Evolutionary conservation across 2,888 invertebrate species (phyloP), one percentile per base, ranked within the genome.

Genomic region (Pyrochroa serraticornis): DNA sequence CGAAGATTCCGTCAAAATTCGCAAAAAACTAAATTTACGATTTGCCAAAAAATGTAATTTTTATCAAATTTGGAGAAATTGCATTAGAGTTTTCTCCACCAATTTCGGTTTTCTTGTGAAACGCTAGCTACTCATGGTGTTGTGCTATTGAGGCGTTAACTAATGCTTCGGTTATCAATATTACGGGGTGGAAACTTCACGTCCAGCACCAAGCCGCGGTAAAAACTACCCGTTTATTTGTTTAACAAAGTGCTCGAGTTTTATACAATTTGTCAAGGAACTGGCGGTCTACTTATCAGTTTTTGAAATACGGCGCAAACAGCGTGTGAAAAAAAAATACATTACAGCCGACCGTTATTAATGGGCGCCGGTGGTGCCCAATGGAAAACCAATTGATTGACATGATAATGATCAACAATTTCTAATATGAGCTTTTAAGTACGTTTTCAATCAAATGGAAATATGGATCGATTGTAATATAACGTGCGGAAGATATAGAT

Each of bases 351-450:
- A 49, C 48, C 49, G 50, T 59, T 59, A 59, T 59, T 59, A 54
- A 59, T 59, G 59, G 59, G 50, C 41, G 46, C 49, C 50, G 35
- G 34, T 10, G 32, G 22, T 46, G 55, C 54, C 60, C 60, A 55
- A 60, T 46, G 51, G 55, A 60, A 56, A 57, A 55, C 51, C 59
- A 59, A 57, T 60, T 60, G 60, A 60, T 60, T 60, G 60, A 60
- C 60, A 57, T 53, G 60, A 60, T 60, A 60, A 60, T 57, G 53
- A 60, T 60, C 57, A 53, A 60, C 60, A 57, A 60, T 60, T 60
- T 60, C 60, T 60, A 60, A 57, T 60, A 60, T 48, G 60, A 60
- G 60, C 60, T 57, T 60, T 60, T 60, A 54, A 57, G 60, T 60
- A 57, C 57, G 53, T 60, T 57, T 60, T 53, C 60, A 60, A 60